A percentile compares a stretch with the other conserved stretches of the same genome.
These are phyloP conservation scores for Protonemura montana DNA, from an alignment of 2,888 invertebrate genomes.

Conservation along the genomic window DNA sequence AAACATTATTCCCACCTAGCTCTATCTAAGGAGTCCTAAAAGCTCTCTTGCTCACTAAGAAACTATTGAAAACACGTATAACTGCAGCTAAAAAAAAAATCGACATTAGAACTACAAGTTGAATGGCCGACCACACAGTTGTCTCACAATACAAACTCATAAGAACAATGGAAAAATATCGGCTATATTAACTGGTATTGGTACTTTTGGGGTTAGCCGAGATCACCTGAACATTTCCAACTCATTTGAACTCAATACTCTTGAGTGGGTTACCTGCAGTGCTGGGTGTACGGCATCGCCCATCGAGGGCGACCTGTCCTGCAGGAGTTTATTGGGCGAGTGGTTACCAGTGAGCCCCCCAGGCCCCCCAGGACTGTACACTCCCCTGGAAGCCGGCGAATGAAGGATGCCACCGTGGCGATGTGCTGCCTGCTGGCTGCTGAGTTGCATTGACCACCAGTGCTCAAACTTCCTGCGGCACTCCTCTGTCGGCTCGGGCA, in stretches of 20 bases:
- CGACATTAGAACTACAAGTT: too few relatives aligned
- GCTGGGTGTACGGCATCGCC: conserved; percentile 51
- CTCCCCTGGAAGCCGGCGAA: conserved; percentile 46
- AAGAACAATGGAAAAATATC: too few relatives aligned
- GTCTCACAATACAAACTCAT: too few relatives aligned
- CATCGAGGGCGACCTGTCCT: conserved; percentile 62
- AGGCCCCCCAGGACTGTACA: conserved; percentile 47
- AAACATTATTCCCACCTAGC: too few relatives aligned
- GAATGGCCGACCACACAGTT: too few relatives aligned
- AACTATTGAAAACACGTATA: too few relatives aligned
- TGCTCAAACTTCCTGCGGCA: conserved; percentile 87
- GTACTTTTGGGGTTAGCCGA: too few relatives aligned
- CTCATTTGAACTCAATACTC: not conserved
- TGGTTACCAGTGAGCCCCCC: conserved; percentile 39
- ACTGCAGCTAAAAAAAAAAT: too few relatives aligned
- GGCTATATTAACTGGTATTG: too few relatives aligned
- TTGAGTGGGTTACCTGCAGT: conserved; percentile 48
- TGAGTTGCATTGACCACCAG: conserved; percentile 85
- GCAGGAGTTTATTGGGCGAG: conserved; percentile 54
- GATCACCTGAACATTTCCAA: too few relatives aligned
- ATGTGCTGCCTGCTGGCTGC: conserved; percentile 59
- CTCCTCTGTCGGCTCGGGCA: conserved; percentile 82
- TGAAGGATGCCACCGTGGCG: conserved; percentile 42
- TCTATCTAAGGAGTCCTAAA: too few relatives aligned
- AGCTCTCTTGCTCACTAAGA: too few relatives aligned